phyloP scores from a whole-genome alignment of 2,888 invertebrate species.

The Agrochola lychnidis region DNA sequence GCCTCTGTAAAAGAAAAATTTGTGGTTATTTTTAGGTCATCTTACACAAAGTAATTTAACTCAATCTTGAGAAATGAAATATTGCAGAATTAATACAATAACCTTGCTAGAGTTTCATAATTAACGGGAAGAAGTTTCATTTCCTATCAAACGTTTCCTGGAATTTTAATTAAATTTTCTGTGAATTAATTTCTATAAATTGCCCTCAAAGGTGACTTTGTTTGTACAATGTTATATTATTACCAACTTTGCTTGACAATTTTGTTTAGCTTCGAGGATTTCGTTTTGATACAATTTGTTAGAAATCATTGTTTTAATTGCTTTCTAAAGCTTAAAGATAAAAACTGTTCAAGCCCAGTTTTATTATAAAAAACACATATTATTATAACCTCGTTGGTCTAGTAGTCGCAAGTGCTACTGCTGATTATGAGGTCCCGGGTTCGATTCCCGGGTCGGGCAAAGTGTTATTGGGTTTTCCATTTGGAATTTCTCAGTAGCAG shows the following conservation, averaged over 20 bases:
- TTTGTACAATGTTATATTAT: constrained; percentile 21
- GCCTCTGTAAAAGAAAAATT: too few species aligned
- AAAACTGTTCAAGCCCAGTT: not conserved
- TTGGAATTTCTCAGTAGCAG: too few species aligned
- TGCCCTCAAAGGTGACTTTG: constrained; percentile 17
- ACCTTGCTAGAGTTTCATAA: constrained; percentile 55
- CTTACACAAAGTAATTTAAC: not conserved
- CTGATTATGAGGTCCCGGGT: too few species aligned
- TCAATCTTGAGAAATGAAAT: not conserved
- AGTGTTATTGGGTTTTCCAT: too few species aligned
- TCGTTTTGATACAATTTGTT: not conserved
- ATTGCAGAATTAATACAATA: not conserved
- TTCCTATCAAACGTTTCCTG: constrained; percentile 59
- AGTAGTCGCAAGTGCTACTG: too few species aligned
- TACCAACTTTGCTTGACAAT: constrained; percentile 7
- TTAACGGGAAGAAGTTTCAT: constrained; percentile 56
- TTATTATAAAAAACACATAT: not conserved
- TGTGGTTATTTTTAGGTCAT: not conserved
- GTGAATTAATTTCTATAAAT: constrained; percentile 30
- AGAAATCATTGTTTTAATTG: not conserved
- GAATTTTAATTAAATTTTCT: constrained; percentile 64
- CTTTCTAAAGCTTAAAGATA: not conserved
- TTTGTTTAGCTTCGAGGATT: not conserved
- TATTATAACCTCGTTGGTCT: too few species aligned
- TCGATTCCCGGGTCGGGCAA: too few species aligned